These are phyloP conservation scores for Caenorhabditis inopinata DNA, from an alignment of 1,140 invertebrate genomes.

Conservation along the genomic window DNA sequence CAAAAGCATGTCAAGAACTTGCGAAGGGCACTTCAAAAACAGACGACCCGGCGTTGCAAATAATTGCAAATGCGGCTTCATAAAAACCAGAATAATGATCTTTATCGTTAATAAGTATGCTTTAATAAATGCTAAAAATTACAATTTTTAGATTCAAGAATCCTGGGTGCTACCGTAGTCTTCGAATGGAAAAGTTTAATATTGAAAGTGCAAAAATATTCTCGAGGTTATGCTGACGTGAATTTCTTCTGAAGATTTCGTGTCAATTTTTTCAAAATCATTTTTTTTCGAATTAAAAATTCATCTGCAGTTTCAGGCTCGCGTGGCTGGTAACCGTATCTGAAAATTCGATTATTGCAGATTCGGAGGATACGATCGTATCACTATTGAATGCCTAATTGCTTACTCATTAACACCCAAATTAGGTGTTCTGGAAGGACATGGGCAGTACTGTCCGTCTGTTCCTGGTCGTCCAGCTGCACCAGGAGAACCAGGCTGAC, in stretches of 20 bases:
- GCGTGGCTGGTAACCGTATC: background rate
- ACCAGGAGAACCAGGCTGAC: background rate
- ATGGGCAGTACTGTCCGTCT: slow-evolving; percentile 18
- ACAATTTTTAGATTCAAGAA: too few species aligned
- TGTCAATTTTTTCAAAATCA: background rate
- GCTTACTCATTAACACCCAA: background rate
- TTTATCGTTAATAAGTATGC: too few species aligned
- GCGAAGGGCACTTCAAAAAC: slow-evolving; percentile 33
- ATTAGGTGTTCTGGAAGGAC: background rate
- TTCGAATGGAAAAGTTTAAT: too few species aligned
- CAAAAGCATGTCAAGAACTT: slow-evolving; percentile 54
- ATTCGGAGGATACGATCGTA: too few species aligned
- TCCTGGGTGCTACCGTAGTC: too few species aligned
- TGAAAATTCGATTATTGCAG: background rate
- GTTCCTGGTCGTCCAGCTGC: background rate
- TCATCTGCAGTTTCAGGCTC: too few species aligned
- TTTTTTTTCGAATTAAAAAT: background rate
- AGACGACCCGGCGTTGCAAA: slow-evolving; percentile 33
- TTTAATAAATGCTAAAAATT: too few species aligned
- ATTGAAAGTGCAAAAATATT: too few species aligned
- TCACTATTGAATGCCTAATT: too few species aligned
- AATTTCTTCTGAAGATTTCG: background rate
- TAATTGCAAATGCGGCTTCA: slow-evolving; percentile 16
- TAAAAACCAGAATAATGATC: background rate
- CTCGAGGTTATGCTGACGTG: too few species aligned